Conservation (phyloP, 2,888 invertebrate genomes). For the Mesochorus sp. region DNA sequence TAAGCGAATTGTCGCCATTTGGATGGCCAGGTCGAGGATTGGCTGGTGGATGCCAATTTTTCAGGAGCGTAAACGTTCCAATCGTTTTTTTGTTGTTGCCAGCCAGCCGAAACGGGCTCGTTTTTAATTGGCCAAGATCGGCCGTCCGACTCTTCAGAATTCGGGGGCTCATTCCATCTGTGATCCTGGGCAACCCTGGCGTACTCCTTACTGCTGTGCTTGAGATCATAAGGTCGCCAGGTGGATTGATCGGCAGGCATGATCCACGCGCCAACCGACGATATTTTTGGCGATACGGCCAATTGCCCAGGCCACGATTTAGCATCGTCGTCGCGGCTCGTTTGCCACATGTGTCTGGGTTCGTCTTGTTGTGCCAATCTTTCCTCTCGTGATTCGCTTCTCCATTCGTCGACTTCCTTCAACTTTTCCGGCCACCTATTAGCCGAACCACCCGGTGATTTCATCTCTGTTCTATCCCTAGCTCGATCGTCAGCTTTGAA, state of each 20-base stretch:
- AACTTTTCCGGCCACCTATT: slow-evolving; percentile 67
- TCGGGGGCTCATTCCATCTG: slow-evolving; percentile 52
- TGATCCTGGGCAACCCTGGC: slow-evolving; percentile 48
- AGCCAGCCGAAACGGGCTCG: slow-evolving; percentile 42
- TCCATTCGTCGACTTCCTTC: slow-evolving; percentile 54
- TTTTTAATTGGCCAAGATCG: slow-evolving; percentile 63
- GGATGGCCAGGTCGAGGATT: slow-evolving; percentile 70
- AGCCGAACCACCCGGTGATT: slow-evolving; percentile 37
- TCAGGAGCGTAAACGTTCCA: slow-evolving; percentile 70
- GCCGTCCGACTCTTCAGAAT: slow-evolving; percentile 50
- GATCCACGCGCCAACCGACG: slow-evolving; percentile 71
- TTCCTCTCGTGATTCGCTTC: slow-evolving; percentile 37
- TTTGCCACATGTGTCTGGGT: slow-evolving; percentile 48
- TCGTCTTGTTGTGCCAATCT: slow-evolving; percentile 43
- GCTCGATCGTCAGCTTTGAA: slow-evolving; percentile 33
- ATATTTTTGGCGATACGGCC: slow-evolving; percentile 68
- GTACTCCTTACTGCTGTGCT: slow-evolving; percentile 60
- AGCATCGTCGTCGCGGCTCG: slow-evolving; percentile 29
- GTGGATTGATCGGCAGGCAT: slow-evolving; percentile 71
- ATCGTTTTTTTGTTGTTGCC: slow-evolving; percentile 66
- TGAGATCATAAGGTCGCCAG: slow-evolving; percentile 71
- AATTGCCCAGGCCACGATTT: slow-evolving; percentile 64
- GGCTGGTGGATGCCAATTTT: slow-evolving; percentile 32
- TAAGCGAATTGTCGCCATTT: slow-evolving; percentile 80
- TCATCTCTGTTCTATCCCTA: slow-evolving; percentile 26